Evolutionary conservation across 1,140 invertebrate species (phyloP).

Genomic region (Cardiocondyla obscurior): DNA sequence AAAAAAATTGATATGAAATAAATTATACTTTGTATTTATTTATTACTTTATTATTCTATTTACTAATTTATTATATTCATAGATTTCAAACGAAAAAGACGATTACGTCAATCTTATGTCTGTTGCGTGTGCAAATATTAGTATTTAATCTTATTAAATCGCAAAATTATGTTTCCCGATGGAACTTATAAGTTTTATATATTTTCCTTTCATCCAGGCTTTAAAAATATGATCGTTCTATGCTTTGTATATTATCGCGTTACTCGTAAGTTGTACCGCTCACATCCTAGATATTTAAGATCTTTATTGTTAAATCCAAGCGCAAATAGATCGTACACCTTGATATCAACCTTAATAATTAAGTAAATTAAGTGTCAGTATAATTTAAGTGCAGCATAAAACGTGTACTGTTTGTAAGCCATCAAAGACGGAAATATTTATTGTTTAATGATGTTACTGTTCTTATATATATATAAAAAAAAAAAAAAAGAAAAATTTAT

Average conservation of each 20-base stretch:
- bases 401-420: slow-evolving; percentile 12
- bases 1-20: background rate
- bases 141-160: background rate
- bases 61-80: background rate
- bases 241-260: slow-evolving; percentile 64
- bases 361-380: slow-evolving; percentile 51
- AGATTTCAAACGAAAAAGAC: background rate
- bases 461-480: too few relatives aligned
- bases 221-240: background rate
- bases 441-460: background rate
- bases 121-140: slow-evolving; percentile 3
- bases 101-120: background rate
- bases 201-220: background rate
- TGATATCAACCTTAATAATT: slow-evolving; percentile 63
- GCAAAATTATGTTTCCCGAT: slow-evolving; percentile 24
- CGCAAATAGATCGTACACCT: slow-evolving; percentile 51
- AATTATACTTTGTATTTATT: background rate
- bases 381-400: too few relatives aligned
- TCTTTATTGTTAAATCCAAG: slow-evolving; percentile 41
- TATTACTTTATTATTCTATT: background rate
- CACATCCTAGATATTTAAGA: slow-evolving; percentile 35
- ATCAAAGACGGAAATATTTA: background rate
- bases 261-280: slow-evolving; percentile 21
- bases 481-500: background rate
- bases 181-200: background rate